These are phyloP conservation scores for Drosophila hydei DNA, from an alignment of 1,140 invertebrate species.

Conservation along the genomic window DNA sequence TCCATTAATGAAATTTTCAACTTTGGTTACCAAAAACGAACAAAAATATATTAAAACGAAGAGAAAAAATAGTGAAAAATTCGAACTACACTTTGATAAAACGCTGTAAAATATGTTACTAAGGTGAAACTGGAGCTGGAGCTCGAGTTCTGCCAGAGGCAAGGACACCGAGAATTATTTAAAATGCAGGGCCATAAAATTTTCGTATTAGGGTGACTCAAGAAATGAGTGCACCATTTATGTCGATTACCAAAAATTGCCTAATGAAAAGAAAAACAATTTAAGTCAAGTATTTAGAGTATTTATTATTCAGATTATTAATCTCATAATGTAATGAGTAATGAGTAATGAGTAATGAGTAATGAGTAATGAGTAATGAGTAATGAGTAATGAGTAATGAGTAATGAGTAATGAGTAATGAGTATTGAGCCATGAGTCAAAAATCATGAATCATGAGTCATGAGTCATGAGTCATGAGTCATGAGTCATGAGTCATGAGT, in stretches of 20 bases:
- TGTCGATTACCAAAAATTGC: not conserved
- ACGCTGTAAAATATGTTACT: conserved; percentile 11
- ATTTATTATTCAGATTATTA: too few relatives aligned
- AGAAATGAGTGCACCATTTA: not conserved
- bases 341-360: too few relatives aligned
- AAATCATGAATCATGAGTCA: too few relatives aligned
- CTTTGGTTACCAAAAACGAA: conserved; percentile 5
- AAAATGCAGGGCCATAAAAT: conserved; percentile 15
- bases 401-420: too few relatives aligned
- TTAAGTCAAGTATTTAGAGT: too few relatives aligned
- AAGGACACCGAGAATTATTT: not conserved
- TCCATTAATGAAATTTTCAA: conserved; percentile 35
- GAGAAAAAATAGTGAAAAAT: not conserved
- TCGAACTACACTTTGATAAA: conserved; percentile 11
- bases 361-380: too few relatives aligned
- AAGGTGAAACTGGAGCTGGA: not conserved
- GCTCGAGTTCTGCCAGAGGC: not conserved
- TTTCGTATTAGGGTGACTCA: conserved; percentile 5
- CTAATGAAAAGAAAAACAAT: too few relatives aligned
- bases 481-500: too few relatives aligned
- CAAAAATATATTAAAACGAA: not conserved
- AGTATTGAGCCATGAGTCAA: too few relatives aligned
- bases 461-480: too few relatives aligned
- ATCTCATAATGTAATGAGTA: too few relatives aligned
- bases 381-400: too few relatives aligned